Base-by-base conservation (phyloP, 1,140 invertebrate genomes). In the Latrodectus geometricus region DNA sequence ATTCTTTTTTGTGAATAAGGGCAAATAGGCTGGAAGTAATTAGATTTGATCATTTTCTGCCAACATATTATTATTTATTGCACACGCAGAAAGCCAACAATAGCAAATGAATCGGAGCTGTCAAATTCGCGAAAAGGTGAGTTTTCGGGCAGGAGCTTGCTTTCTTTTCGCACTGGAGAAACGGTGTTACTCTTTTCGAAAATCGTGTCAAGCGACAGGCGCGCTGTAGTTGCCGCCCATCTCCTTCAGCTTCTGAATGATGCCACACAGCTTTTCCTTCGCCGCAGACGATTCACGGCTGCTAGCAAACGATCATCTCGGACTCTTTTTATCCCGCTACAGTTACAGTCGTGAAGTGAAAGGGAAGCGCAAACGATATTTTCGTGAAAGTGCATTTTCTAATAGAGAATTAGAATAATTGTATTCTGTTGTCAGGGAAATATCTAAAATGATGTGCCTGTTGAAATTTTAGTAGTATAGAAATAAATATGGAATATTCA, bases 141-240 rank as follows among this genome's bases (percentile, higher is more conserved):
- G 35, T 35, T 35, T 35, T 35, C 35, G 35, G 35, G 35, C 35
- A n/a, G n/a, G n/a, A n/a, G n/a, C n/a, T n/a, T n/a, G 35, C 35
- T 3, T 3, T 35, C 5, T 5, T 35, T 35, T 35, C 35, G 35
- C 35, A 35, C 35, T 35, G 54, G 17, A 61, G 17, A 61, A 61
- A 14, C 54, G 17, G 54, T 61, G 54, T 78, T 78, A 17, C 66
- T 78, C 35, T 66, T 35, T 17, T 68, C 20, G 52, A 35, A 72
- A 80, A 81, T 48, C 79, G 79, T 81, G 79, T 81, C 79, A 81
- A 56, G 35, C 79, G 79, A 35, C 68, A 72, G 66, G 79, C 79
- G 79, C 79, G 79, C 76, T 78, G 76, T n/a, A n/a, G 68, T 68
- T 35, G n/a, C 74, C 52, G 20, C 50, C 76, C 76, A 54, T 35